Conservation (phyloP, 2,113 vertebrate genomes). For the Gymnobelideus leadbeateri region DNA sequence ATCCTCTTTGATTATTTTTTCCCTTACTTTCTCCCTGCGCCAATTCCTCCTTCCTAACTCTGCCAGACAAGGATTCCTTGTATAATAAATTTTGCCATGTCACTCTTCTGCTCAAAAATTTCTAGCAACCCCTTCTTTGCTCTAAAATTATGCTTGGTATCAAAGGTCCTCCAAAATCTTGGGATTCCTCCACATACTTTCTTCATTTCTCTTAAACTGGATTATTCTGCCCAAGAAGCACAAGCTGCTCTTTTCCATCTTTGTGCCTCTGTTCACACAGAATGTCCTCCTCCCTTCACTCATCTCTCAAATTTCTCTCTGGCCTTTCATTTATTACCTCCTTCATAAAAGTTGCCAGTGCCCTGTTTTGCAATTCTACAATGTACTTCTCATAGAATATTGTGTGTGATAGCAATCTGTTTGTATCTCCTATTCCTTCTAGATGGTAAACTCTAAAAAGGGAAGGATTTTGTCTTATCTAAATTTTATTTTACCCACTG, state of each 20-base stretch:
- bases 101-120: neutral
- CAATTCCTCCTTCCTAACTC: neutral
- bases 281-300: neutral
- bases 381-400: neutral
- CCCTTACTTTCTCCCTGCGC: neutral
- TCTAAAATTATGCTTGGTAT: neutral
- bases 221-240: neutral
- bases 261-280: neutral
- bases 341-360: neutral
- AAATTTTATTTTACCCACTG: neutral
- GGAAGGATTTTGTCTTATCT: neutral
- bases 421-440: neutral
- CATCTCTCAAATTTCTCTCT: neutral
- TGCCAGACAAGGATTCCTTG: neutral
- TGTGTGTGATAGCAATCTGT: neutral
- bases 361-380: neutral
- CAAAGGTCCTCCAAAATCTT: neutral
- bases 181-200: neutral
- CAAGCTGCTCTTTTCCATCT: neutral
- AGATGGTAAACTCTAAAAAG: neutral
- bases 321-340: neutral
- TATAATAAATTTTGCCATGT: neutral
- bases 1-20: neutral
- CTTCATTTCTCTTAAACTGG: neutral
- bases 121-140: neutral